phyloP scores from a whole-genome alignment of 2,888 invertebrate species.

The Drosophila infuscata region DNA sequence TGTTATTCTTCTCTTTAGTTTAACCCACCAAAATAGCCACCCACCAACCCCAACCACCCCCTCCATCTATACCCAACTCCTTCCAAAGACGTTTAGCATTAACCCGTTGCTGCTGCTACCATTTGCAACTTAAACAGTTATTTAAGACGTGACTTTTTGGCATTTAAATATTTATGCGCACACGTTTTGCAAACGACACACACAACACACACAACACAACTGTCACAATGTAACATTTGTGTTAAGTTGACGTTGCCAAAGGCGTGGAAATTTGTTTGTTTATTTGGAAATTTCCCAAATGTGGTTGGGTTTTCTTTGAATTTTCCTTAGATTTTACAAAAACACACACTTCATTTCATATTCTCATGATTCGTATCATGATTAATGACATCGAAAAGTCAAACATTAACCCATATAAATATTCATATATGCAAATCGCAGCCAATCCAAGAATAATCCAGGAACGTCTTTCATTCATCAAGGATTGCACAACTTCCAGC shows the following conservation, averaged over 20 bases:
- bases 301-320: constrained; percentile 30
- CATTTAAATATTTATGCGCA: constrained; percentile 77
- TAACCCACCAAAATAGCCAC: background rate
- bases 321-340: constrained; percentile 13
- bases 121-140: constrained; percentile 71
- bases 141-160: constrained; percentile 79
- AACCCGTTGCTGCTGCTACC: constrained; percentile 24
- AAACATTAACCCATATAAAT: background rate
- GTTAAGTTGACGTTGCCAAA: constrained; percentile 27
- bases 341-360: constrained; percentile 10
- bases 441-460: background rate
- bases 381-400: background rate
- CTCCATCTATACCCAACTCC: no score
- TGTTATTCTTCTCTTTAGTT: constrained; percentile 24
- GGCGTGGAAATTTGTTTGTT: constrained; percentile 41
- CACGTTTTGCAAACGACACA: constrained; percentile 60
- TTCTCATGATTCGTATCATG: background rate
- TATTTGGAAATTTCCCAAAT: constrained; percentile 13
- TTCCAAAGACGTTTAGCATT: constrained; percentile 2
- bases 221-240: constrained; percentile 56
- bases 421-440: background rate
- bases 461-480: background rate
- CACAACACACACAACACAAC: constrained; percentile 23
- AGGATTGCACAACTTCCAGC: background rate
- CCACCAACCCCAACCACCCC: no score